phyloP scores from a whole-genome alignment of 1,140 invertebrate species.

The Microplitis mediator region DNA sequence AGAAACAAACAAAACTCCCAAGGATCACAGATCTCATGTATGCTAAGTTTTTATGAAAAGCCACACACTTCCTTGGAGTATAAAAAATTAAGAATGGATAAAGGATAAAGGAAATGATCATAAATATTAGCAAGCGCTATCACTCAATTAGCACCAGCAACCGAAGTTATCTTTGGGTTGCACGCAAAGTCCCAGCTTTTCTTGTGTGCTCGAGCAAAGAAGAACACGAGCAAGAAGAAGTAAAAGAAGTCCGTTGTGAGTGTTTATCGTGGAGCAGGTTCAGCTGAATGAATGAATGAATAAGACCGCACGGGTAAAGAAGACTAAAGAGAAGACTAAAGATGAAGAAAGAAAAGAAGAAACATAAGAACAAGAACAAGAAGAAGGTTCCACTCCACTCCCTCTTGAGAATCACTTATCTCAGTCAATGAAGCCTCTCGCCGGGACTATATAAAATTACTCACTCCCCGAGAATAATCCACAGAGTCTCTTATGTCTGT shows the following conservation, averaged over 20 bases:
- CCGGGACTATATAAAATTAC: neutral
- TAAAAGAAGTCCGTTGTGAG: neutral
- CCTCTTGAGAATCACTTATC: conserved; percentile 20
- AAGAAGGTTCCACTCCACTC: neutral
- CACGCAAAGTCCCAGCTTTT: conserved; percentile 28
- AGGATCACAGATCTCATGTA: neutral
- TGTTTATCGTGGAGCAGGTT: conserved; percentile 31
- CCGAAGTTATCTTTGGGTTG: conserved; percentile 32
- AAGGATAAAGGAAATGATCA: conserved; percentile 29
- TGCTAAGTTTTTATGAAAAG: conserved; percentile 10
- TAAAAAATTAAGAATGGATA: conserved; percentile 6
- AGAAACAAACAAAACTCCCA: neutral
- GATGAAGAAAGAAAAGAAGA: too few species aligned
- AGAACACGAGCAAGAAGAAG: neutral
- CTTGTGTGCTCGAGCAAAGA: neutral
- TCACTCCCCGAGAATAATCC: neutral
- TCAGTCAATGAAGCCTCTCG: conserved; percentile 19
- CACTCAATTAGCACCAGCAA: conserved; percentile 35
- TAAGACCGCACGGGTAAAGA: neutral
- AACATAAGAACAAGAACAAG: too few species aligned
- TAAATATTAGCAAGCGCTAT: conserved; percentile 35
- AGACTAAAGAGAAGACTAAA: neutral
- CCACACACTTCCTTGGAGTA: neutral
- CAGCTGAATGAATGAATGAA: conserved; percentile 30
- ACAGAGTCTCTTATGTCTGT: neutral